Conservation (phyloP, 2,888 invertebrate genomes). For the Tribolium freemani region DNA sequence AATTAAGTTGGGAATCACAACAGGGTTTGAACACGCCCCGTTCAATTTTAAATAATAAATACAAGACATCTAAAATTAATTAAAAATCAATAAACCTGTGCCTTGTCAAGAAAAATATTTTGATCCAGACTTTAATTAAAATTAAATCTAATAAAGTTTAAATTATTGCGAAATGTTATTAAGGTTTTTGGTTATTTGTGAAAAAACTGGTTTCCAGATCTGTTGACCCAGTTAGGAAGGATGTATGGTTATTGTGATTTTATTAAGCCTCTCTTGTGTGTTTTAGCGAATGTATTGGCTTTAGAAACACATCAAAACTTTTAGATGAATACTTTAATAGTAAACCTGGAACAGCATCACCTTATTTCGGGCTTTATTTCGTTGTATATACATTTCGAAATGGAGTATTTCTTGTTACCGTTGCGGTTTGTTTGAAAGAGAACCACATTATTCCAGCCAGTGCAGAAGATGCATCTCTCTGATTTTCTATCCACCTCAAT, state of each 20-base stretch:
- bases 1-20: too few relatives aligned
- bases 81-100: neutral
- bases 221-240: neutral
- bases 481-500: neutral
- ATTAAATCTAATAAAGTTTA: too few relatives aligned
- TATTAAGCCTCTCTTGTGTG: constrained; percentile 7
- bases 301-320: constrained; percentile 12
- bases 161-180: too few relatives aligned
- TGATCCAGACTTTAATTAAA: neutral
- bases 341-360: constrained; percentile 11
- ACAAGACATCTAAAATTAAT: neutral
- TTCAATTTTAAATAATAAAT: too few relatives aligned
- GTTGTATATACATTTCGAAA: neutral
- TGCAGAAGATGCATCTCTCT: neutral
- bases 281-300: neutral
- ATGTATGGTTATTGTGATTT: constrained; percentile 7
- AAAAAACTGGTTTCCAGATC: neutral
- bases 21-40: too few relatives aligned
- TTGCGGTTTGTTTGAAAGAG: neutral
- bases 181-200: neutral
- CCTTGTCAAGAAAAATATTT: neutral
- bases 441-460: neutral
- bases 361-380: constrained; percentile 1
- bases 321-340: constrained; percentile 15
- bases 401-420: neutral